phyloP scores from a whole-genome alignment of 1,140 invertebrate genomes.

The Paramacrobiotus metropolitanus region DNA sequence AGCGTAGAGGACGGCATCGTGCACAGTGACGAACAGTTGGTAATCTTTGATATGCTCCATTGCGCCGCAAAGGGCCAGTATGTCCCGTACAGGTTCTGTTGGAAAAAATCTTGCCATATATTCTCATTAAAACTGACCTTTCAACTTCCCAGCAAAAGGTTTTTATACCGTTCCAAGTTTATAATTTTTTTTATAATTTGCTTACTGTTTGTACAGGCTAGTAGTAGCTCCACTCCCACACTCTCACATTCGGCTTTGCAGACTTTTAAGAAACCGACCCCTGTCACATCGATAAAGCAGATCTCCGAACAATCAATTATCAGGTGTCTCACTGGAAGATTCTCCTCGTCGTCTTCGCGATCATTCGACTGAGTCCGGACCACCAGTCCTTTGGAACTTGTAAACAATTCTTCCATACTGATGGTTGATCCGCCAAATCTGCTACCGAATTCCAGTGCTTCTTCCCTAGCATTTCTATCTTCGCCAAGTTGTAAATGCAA shows the following conservation, averaged over 20 bases:
- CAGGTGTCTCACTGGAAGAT: neutral
- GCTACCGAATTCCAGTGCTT: neutral
- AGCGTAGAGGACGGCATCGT: constrained; percentile 1
- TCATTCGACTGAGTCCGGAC: neutral
- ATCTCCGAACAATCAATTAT: neutral
- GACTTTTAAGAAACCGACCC: neutral
- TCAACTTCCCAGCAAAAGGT: neutral
- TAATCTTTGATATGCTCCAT: neutral
- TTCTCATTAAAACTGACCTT: neutral
- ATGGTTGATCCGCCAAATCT: neutral
- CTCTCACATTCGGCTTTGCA: neutral
- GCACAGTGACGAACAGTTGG: neutral
- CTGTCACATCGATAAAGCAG: neutral
- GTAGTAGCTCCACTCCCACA: neutral
- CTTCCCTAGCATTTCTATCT: neutral
- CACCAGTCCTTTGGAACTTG: neutral
- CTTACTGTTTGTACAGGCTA: neutral
- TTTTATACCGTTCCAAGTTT: neutral
- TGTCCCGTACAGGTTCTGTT: neutral
- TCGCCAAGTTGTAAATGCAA: too few species aligned
- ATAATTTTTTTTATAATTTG: neutral
- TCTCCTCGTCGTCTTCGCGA: neutral
- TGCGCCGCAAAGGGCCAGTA: neutral
- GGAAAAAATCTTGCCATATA: neutral
- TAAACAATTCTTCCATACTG: neutral